A percentile compares a stretch with the other conserved stretches of the same genome.
Evolutionary conservation across 2,113 vertebrate genomes (phyloP).

Genomic region (Pterocles gutturalis): DNA sequence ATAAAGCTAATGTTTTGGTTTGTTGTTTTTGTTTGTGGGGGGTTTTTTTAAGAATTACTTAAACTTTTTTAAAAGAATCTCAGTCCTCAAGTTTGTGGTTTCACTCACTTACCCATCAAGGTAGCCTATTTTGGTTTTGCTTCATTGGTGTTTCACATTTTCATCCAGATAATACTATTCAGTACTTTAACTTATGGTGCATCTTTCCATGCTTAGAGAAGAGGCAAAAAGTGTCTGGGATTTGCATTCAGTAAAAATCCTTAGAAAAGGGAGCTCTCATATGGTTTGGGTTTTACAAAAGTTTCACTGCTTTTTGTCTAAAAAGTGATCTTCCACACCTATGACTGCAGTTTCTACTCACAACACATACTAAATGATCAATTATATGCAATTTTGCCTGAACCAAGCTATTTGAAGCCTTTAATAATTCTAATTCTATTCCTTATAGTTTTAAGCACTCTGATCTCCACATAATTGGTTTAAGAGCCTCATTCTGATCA

Average conservation of each 20-base stretch:
- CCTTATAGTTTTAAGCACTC: conserved; percentile 54
- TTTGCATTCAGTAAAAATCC: neutral
- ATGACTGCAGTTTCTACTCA: conserved; percentile 34
- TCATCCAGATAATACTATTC: neutral
- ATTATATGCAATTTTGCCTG: conserved; percentile 60
- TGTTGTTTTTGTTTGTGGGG: neutral
- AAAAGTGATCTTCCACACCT: conserved; percentile 41
- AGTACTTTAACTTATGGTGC: neutral
- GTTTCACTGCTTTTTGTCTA: neutral
- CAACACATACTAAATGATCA: conserved; percentile 50
- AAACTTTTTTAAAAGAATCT: neutral
- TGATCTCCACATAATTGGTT: conserved; percentile 65
- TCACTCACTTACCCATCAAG: neutral
- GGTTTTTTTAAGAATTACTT: neutral
- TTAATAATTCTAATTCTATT: conserved; percentile 64
- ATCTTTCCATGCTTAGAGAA: neutral
- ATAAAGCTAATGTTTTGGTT: neutral
- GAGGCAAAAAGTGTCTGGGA: neutral
- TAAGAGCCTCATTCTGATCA: conserved; percentile 65
- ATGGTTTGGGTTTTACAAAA: conserved; percentile 1
- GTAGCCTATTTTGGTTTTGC: neutral
- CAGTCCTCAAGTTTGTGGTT: neutral
- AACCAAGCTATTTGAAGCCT: conserved; percentile 49
- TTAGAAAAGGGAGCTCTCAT: neutral
- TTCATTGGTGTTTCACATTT: neutral